Evolutionary conservation across 2,888 invertebrate species (phyloP).

Genomic region (Trachelus iudaicus): DNA sequence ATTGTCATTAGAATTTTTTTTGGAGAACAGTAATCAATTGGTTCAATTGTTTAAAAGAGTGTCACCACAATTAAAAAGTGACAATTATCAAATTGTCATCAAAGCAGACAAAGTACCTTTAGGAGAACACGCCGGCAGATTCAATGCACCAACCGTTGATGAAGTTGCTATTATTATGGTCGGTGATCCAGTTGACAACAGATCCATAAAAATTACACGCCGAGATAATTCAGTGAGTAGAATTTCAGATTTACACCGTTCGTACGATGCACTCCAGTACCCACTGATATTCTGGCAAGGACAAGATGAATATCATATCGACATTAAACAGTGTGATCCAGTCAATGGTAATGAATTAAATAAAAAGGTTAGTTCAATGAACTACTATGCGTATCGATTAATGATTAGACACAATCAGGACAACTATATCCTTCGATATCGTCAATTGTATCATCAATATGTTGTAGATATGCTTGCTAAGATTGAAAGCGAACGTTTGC

Average conservation of each 20-base stretch:
- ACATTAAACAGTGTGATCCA: conserved; percentile 23
- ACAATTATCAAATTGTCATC: conserved; percentile 43
- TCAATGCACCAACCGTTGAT: conserved; percentile 51
- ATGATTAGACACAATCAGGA: conserved; percentile 33
- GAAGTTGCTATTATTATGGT: conserved; percentile 48
- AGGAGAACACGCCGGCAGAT: conserved; percentile 53
- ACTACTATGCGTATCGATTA: conserved; percentile 41
- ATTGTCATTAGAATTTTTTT: conserved; percentile 37
- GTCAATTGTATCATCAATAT: conserved; percentile 50
- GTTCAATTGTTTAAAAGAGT: conserved; percentile 51
- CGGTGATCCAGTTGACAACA: conserved; percentile 33
- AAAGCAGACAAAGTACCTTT: conserved; percentile 48
- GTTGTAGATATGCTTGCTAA: conserved; percentile 57
- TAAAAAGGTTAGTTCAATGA: conserved; percentile 37
- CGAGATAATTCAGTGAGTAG: conserved; percentile 37
- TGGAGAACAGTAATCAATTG: conserved; percentile 48
- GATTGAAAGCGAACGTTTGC: conserved; percentile 52
- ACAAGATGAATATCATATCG: conserved; percentile 33
- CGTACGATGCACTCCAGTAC: conserved; percentile 42
- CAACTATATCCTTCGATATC: conserved; percentile 37
- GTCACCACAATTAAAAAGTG: conserved; percentile 44
- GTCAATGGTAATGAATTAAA: conserved; percentile 19
- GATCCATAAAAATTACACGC: conserved; percentile 37
- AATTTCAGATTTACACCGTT: conserved; percentile 28
- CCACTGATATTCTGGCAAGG: conserved; percentile 43